Evolutionary conservation across 2,113 vertebrate species (phyloP).

Genomic region (Neoarius graeffei): DNA sequence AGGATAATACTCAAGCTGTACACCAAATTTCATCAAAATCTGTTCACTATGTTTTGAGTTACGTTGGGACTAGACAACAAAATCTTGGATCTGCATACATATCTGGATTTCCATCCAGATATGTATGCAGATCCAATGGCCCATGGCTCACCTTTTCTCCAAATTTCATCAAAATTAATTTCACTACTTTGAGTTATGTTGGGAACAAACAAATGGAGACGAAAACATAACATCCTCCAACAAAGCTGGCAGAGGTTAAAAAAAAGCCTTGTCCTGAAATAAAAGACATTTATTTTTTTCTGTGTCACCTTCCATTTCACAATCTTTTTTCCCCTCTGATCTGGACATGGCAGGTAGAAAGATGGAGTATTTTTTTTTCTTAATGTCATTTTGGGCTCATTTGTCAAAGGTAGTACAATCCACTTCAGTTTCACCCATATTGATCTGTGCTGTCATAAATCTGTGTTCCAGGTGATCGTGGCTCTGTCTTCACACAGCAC

Average conservation of each 20-base stretch:
- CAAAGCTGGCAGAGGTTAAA: not conserved
- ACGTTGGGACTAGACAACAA: too few relatives aligned
- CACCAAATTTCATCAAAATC: too few relatives aligned
- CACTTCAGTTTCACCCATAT: conserved; percentile 63
- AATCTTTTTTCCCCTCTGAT: conserved; percentile 61
- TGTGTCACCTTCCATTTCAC: conserved; percentile 60
- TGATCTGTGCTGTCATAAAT: conserved; percentile 64
- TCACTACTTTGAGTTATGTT: too few relatives aligned
- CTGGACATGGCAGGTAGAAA: conserved; percentile 48
- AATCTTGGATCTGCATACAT: too few relatives aligned
- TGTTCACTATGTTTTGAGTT: too few relatives aligned
- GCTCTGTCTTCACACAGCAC: conserved; percentile 19
- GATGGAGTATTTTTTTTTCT: conserved; percentile 65
- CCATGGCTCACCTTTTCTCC: too few relatives aligned
- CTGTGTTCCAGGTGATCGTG: conserved; percentile 61
- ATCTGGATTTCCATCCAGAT: too few relatives aligned
- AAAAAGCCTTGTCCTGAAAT: conserved; percentile 5
- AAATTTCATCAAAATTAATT: too few relatives aligned
- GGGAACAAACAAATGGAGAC: too few relatives aligned
- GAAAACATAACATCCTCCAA: too few relatives aligned
- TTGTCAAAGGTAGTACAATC: conserved; percentile 64
- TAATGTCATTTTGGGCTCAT: conserved; percentile 62
- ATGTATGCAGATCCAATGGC: too few relatives aligned
- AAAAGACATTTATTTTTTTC: conserved; percentile 61
- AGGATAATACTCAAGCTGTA: too few relatives aligned